These are phyloP conservation scores for Drosophila atripex DNA, from an alignment of 2,888 invertebrate species.

Conservation along the genomic window DNA sequence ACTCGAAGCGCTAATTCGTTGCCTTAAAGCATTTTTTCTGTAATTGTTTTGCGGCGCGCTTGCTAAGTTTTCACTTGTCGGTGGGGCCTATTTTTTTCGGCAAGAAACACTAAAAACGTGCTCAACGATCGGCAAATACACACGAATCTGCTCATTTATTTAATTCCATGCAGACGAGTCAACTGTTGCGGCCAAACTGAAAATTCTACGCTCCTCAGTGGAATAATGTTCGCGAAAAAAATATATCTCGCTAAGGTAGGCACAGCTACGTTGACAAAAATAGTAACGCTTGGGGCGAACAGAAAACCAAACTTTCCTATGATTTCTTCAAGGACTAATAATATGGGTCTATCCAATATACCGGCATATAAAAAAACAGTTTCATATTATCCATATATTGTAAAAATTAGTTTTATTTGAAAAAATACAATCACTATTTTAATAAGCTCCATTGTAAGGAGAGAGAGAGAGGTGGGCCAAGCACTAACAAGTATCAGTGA, in stretches of 20 bases:
- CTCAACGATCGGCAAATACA: slow-evolving; percentile 59
- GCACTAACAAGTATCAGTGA: slow-evolving; percentile 15
- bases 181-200: slow-evolving; percentile 74
- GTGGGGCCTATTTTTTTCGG: slow-evolving; percentile 9
- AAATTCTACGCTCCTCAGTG: slow-evolving; percentile 62
- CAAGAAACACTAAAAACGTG: slow-evolving; percentile 59
- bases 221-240: slow-evolving; percentile 55
- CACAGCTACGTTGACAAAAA: background rate
- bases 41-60: slow-evolving; percentile 8
- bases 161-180: slow-evolving; percentile 74
- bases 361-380: no score
- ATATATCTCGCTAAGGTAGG: slow-evolving; percentile 10
- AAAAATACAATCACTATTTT: background rate
- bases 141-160: slow-evolving; percentile 36
- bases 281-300: background rate
- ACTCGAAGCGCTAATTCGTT: slow-evolving; percentile 14
- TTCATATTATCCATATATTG: no score
- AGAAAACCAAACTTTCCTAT: no score
- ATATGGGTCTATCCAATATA: no score
- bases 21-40: slow-evolving; percentile 38
- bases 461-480: slow-evolving; percentile 14
- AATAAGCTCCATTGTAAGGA: background rate
- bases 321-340: no score
- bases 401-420: background rate
- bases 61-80: slow-evolving; percentile 26